phyloP scores from a whole-genome alignment of 2,888 invertebrate genomes.

The Cactoblastis cactorum region DNA sequence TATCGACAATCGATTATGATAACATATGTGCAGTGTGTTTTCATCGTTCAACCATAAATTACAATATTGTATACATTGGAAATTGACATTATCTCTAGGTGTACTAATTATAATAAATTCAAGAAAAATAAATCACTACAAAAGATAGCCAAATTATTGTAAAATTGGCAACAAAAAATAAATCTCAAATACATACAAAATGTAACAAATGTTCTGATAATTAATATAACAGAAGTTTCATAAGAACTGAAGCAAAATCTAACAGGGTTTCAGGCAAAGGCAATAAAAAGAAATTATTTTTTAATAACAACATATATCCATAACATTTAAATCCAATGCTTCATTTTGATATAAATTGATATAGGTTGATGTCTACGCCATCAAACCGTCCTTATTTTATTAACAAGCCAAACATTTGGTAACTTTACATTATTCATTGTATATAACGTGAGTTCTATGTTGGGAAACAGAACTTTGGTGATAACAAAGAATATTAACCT shows the following conservation, averaged over 20 bases:
- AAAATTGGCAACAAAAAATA: neutral
- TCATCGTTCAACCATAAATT: conserved; percentile 22
- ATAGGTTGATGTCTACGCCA: neutral
- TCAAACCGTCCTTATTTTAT: conserved; percentile 46
- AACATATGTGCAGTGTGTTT: conserved; percentile 40
- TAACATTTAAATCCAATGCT: neutral
- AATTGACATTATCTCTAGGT: conserved; percentile 18
- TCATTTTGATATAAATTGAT: conserved; percentile 4
- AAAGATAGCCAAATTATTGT: neutral
- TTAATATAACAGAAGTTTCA: neutral
- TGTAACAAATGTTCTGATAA: no score
- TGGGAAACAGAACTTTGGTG: conserved; percentile 54
- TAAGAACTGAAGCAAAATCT: neutral
- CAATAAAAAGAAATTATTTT: no score
- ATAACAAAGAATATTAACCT: conserved; percentile 53
- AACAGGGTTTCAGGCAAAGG: no score
- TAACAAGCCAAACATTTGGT: conserved; percentile 47
- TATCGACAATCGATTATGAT: conserved; percentile 46
- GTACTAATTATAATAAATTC: conserved; percentile 9
- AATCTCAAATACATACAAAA: neutral
- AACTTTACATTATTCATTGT: conserved; percentile 38
- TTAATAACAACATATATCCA: no score
- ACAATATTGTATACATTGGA: conserved; percentile 20
- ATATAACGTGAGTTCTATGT: conserved; percentile 24
- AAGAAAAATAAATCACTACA: neutral